Evolutionary conservation across 37 sponge, comb jelly and placozoan species (phyloP).

Genomic region (Spongilla lacustris): DNA sequence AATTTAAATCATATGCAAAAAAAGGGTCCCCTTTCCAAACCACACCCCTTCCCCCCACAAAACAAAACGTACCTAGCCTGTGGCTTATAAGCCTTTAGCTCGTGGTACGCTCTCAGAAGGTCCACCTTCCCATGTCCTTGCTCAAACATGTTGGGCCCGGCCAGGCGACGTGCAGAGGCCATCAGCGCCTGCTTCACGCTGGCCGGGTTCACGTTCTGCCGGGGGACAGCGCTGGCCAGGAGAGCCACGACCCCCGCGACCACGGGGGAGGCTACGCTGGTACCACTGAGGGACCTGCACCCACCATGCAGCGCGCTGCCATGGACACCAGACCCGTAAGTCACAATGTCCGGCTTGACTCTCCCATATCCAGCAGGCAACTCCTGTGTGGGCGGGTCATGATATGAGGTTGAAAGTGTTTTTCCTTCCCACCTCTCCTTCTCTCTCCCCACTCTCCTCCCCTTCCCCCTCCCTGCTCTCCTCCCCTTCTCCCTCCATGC

Average conservation of each 20-base stretch:
- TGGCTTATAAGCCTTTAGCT: conserved; percentile 77
- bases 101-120: conserved; percentile 87
- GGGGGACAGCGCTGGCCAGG: conserved; percentile 79
- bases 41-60: conserved; percentile 4
- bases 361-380: conserved; percentile 95
- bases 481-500: too few relatives aligned
- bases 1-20: background rate
- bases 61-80: conserved; percentile 73
- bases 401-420: too few relatives aligned
- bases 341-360: conserved; percentile 98
- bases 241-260: conserved; percentile 96
- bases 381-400: conserved; percentile 68
- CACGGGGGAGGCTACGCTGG: conserved; percentile 99
- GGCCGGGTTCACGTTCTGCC: conserved; percentile 87
- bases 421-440: too few relatives aligned
- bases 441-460: too few relatives aligned
- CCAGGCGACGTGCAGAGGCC: conserved; percentile 86
- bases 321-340: conserved; percentile 94
- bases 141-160: conserved; percentile 94
- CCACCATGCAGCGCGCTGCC: conserved; percentile 89
- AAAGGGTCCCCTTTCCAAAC: background rate
- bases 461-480: too few relatives aligned
- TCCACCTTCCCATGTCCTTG: conserved; percentile 96
- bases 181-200: conserved; percentile 98
- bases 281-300: conserved; percentile 96